These are phyloP conservation scores for Nasua narica DNA, from an alignment of 2,797 vertebrate genomes.

Conservation along the genomic window DNA sequence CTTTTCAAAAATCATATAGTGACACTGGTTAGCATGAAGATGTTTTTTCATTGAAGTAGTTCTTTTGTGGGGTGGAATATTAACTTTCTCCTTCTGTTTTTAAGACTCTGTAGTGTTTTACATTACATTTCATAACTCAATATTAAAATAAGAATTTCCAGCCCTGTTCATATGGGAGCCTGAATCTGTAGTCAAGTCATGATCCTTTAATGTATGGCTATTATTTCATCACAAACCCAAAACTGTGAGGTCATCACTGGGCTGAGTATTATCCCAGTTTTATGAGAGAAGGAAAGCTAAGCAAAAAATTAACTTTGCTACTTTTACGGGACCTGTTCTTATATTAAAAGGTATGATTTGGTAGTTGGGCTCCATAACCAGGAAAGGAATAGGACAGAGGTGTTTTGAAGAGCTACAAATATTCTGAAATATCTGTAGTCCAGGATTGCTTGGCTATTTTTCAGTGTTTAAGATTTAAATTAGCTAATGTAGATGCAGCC, in stretches of 20 bases:
- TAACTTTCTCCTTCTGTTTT: conserved; percentile 15
- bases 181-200: not conserved
- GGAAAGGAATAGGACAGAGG: not conserved
- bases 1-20: not conserved
- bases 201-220: not conserved
- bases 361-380: not conserved
- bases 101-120: not conserved
- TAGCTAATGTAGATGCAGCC: not conserved
- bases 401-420: conserved; percentile 4
- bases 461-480: not conserved
- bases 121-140: not conserved
- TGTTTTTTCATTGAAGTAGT: not conserved
- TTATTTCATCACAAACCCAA: conserved; percentile 65
- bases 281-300: conserved; percentile 24
- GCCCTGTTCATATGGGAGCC: not conserved
- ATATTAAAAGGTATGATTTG: conserved; percentile 50
- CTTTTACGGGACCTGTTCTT: not conserved
- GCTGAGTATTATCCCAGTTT: conserved; percentile 6
- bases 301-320: conserved; percentile 28
- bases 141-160: conserved; percentile 21
- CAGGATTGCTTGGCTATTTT: not conserved
- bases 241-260: conserved; percentile 54
- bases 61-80: not conserved
- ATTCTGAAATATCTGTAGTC: not conserved
- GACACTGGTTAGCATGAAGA: not conserved